Percentiles rank a stretch among this genome's conserved stretches.
These are phyloP conservation scores for Spodoptera picta DNA, from an alignment of 2,888 invertebrate species.

Conservation along the genomic window DNA sequence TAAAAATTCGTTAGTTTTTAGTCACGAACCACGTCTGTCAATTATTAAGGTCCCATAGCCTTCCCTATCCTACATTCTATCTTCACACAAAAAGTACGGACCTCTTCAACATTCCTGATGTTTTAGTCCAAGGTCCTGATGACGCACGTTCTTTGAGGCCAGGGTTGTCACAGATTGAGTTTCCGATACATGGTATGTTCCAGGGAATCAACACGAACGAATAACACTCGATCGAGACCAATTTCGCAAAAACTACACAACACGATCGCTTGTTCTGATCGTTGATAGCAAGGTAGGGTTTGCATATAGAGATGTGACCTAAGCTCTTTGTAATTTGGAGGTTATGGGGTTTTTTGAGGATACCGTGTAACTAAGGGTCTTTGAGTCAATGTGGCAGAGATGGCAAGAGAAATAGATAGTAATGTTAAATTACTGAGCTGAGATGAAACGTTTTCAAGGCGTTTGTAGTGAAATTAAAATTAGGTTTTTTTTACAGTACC, in stretches of 20 bases:
- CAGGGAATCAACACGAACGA: slow-evolving; percentile 74
- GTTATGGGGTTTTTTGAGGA: too few species aligned
- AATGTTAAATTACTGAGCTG: too few species aligned
- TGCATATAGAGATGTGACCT: slow-evolving; percentile 59
- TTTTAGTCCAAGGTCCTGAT: slow-evolving; percentile 22
- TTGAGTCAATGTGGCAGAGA: too few species aligned
- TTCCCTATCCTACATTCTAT: too few species aligned
- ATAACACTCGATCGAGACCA: slow-evolving; percentile 83
- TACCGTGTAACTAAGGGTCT: too few species aligned
- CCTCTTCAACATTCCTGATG: slow-evolving; percentile 4
- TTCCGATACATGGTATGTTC: slow-evolving; percentile 65
- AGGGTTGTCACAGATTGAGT: slow-evolving; percentile 62
- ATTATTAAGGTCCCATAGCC: too few species aligned
- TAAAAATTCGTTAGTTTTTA: too few species aligned
- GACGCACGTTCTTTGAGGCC: slow-evolving; percentile 48
- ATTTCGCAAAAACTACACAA: slow-evolving; percentile 89
- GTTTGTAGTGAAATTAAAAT: too few species aligned
- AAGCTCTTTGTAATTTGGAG: slow-evolving; percentile 15
- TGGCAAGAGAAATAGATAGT: too few species aligned
- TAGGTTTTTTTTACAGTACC: too few species aligned
- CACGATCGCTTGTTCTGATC: slow-evolving; percentile 87
- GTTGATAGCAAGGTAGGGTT: slow-evolving; percentile 78
- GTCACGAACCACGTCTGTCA: too few species aligned
- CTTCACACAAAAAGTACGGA: background rate
- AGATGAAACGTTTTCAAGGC: too few species aligned